Evolutionary conservation across 2,888 invertebrate genomes (phyloP).

Genomic region (Cerastis leucographa): DNA sequence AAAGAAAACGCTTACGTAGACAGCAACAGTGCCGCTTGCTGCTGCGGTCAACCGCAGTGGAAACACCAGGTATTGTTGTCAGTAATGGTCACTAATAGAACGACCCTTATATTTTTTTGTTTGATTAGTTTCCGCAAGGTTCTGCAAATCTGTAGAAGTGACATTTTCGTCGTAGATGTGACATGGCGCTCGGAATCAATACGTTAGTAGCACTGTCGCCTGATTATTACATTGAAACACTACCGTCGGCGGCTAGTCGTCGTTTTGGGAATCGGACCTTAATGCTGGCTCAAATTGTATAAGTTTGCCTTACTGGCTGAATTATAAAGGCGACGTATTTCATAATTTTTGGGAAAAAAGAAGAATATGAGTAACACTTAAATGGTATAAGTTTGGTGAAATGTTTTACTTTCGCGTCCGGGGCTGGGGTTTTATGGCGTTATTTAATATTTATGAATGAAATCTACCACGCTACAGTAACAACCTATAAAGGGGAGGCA

Average conservation of each 20-base stretch:
- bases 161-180: not conserved
- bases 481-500: not conserved
- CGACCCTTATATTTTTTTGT: not conserved
- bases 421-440: not conserved
- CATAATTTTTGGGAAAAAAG: slow-evolving; percentile 39
- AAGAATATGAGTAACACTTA: slow-evolving; percentile 42
- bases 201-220: not conserved
- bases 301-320: slow-evolving; percentile 42
- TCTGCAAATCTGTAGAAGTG: not conserved
- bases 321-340: slow-evolving; percentile 30
- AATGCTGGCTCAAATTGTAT: slow-evolving; percentile 46
- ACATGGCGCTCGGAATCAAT: not conserved
- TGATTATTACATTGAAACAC: not conserved
- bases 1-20: not conserved
- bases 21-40: not conserved
- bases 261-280: slow-evolving; percentile 16
- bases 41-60: not conserved
- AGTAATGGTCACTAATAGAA: not conserved
- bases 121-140: not conserved
- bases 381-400: slow-evolving; percentile 38
- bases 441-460: slow-evolving; percentile 9
- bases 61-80: not conserved
- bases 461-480: not conserved
- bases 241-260: no score
- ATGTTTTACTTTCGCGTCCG: slow-evolving; percentile 10